Percentiles rank a stretch among this genome's conserved stretches.
Evolutionary conservation across 2,888 invertebrate genomes (phyloP).

Genomic region (Odontocolon sp.): DNA sequence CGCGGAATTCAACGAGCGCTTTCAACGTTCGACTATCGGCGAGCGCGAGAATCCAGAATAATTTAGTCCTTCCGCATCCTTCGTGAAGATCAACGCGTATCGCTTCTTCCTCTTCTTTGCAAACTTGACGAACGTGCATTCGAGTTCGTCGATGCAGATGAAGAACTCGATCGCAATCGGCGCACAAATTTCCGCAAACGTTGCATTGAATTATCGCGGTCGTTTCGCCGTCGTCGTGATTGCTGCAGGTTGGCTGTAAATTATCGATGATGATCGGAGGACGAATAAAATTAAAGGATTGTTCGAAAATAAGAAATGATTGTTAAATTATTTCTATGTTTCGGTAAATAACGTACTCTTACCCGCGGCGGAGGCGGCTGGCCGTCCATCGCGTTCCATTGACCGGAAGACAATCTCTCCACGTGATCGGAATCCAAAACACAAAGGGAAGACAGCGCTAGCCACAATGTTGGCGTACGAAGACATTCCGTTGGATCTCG

Average conservation of each 20-base stretch:
- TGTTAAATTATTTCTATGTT: not conserved
- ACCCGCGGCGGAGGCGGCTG: slow-evolving; percentile 83
- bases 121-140: slow-evolving; percentile 93
- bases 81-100: slow-evolving; percentile 99
- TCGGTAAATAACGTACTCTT: slow-evolving; percentile 50
- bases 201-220: slow-evolving; percentile 96
- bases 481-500: slow-evolving; percentile 90
- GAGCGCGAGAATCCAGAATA: slow-evolving; percentile 96
- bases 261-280: slow-evolving; percentile 36
- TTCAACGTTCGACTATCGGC: slow-evolving; percentile 97
- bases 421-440: slow-evolving; percentile 96
- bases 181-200: slow-evolving; percentile 95
- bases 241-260: slow-evolving; percentile 91
- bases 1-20: slow-evolving; percentile 94
- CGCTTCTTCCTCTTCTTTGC: slow-evolving; percentile 97
- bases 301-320: not conserved
- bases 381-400: slow-evolving; percentile 87
- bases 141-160: slow-evolving; percentile 95
- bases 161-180: slow-evolving; percentile 97
- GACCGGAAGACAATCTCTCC: slow-evolving; percentile 89
- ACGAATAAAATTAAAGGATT: not conserved
- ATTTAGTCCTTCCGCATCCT: slow-evolving; percentile 96
- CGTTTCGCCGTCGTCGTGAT: slow-evolving; percentile 98
- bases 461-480: slow-evolving; percentile 93
- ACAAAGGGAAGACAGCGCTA: slow-evolving; percentile 95